Evolutionary conservation across 2,113 vertebrate species (phyloP).

Genomic region (Rhea pennata): DNA sequence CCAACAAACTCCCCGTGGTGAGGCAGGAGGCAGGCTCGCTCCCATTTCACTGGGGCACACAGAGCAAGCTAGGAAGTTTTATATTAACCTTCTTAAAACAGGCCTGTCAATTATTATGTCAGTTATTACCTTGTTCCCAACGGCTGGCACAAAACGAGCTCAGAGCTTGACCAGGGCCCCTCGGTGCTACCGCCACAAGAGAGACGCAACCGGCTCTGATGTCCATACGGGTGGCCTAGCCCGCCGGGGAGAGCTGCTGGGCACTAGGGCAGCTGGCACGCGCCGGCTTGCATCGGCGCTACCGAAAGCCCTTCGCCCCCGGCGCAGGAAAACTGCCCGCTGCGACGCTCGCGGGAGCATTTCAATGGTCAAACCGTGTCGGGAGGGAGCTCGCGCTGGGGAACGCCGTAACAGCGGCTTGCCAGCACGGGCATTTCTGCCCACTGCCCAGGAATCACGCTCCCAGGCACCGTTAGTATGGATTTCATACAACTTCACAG

Average conservation of each 20-base stretch:
- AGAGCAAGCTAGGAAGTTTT: background rate
- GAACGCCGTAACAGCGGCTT: background rate
- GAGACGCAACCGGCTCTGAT: background rate
- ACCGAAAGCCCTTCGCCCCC: background rate
- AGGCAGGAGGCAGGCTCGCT: background rate
- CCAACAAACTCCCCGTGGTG: background rate
- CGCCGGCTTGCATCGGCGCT: background rate
- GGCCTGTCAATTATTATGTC: background rate
- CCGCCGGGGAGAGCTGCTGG: background rate
- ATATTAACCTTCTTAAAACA: background rate
- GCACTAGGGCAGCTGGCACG: background rate
- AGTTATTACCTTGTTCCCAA: background rate
- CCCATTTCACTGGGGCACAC: background rate
- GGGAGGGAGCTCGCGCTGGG: background rate
- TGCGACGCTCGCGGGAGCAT: background rate
- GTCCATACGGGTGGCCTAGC: background rate
- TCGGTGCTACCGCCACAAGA: background rate
- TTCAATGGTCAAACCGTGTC: background rate
- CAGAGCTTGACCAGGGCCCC: background rate
- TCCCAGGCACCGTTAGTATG: background rate
- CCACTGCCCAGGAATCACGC: background rate
- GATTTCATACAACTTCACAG: background rate
- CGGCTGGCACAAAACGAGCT: background rate
- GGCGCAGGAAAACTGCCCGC: background rate
- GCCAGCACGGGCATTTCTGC: background rate